A percentile compares a stretch with the other conserved stretches of the same genome.
Evolutionary conservation across 2,888 invertebrate species (phyloP).

Genomic region (Gerosis bhagava): DNA sequence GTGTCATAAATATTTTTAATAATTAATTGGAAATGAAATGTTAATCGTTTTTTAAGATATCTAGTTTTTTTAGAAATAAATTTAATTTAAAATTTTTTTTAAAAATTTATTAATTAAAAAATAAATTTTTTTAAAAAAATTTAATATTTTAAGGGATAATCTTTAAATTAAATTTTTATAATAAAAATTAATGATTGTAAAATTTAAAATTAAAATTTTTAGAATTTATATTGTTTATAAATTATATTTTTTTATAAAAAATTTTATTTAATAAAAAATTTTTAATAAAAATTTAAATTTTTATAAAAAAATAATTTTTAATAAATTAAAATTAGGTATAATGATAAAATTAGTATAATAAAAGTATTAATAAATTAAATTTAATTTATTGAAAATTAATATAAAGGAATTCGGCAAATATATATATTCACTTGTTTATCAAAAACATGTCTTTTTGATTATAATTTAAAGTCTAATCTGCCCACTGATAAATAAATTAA

Average conservation of each 20-base stretch:
- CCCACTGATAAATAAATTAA: slow-evolving; percentile 86
- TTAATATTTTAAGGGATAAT: slow-evolving; percentile 82
- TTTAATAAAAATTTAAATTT: slow-evolving; percentile 65
- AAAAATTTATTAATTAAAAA: slow-evolving; percentile 29
- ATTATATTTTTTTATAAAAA: slow-evolving; percentile 74
- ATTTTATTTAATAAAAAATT: slow-evolving; percentile 55
- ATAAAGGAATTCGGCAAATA: slow-evolving; percentile 87
- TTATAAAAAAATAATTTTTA: slow-evolving; percentile 66
- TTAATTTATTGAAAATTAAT: slow-evolving; percentile 82
- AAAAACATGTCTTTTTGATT: slow-evolving; percentile 88
- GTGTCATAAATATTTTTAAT: slow-evolving; percentile 84
- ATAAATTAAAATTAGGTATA: slow-evolving; percentile 66
- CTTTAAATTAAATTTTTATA: slow-evolving; percentile 82
- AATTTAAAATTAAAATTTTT: slow-evolving; percentile 45
- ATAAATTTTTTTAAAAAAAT: slow-evolving; percentile 48
- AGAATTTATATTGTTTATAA: slow-evolving; percentile 82
- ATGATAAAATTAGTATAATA: slow-evolving; percentile 84
- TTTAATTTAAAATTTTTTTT: slow-evolving; percentile 74
- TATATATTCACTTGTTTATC: slow-evolving; percentile 87
- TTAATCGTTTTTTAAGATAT: slow-evolving; percentile 86
- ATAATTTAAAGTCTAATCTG: slow-evolving; percentile 75
- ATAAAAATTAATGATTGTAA: slow-evolving; percentile 52
- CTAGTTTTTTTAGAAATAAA: slow-evolving; percentile 85
- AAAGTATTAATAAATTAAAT: slow-evolving; percentile 88
- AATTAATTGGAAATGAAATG: slow-evolving; percentile 84